Conservation (phyloP, 1,140 invertebrate genomes). For the Bombus fervidus region DNA sequence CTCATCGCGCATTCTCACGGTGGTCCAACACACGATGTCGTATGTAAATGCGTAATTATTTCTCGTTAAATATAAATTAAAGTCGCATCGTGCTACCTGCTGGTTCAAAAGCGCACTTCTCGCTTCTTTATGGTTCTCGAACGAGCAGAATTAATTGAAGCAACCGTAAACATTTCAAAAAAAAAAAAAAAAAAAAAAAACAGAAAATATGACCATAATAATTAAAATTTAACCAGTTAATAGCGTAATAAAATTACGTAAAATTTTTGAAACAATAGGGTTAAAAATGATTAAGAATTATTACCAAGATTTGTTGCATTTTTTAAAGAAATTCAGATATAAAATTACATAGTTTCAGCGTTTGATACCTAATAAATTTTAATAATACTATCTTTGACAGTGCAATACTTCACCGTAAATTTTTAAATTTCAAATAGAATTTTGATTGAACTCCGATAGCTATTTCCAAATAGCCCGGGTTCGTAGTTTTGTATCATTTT, state of each 20-base stretch:
- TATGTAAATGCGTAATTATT: constrained; percentile 43
- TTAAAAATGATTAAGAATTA: neutral
- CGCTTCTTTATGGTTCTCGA: neutral
- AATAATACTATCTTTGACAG: too few relatives aligned
- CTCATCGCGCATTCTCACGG: constrained; percentile 79
- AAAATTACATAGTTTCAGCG: neutral
- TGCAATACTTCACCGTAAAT: too few relatives aligned
- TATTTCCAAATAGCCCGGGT: too few relatives aligned
- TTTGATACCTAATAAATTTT: too few relatives aligned
- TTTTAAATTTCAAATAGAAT: too few relatives aligned
- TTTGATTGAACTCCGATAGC: too few relatives aligned
- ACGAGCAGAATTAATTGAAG: neutral
- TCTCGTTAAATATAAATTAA: constrained; percentile 55
- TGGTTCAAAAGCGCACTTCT: neutral
- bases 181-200: too few relatives aligned
- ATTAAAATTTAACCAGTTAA: neutral
- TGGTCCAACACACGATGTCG: constrained; percentile 62
- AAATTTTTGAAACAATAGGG: neutral
- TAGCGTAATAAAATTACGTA: neutral
- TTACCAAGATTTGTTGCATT: neutral
- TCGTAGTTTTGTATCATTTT: too few relatives aligned
- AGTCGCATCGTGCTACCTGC: neutral
- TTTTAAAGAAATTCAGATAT: neutral
- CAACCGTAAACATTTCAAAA: neutral
- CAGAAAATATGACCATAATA: neutral